A percentile compares a stretch with the other conserved stretches of the same genome.
Evolutionary conservation across 2,888 invertebrate genomes (phyloP).

Genomic region (Pecten maximus): DNA sequence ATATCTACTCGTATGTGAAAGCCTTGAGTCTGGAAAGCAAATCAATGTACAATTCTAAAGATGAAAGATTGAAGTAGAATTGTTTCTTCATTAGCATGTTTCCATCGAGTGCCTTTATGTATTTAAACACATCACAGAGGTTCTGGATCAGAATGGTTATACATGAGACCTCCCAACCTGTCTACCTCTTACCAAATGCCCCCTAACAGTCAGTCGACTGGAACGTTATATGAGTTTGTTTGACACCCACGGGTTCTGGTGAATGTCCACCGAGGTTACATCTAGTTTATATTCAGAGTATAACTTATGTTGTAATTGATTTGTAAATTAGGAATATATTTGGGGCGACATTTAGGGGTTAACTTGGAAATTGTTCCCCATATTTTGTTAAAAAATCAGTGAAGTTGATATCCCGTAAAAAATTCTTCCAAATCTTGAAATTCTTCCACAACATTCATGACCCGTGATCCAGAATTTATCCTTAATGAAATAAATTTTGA

Average conservation of each 20-base stretch:
- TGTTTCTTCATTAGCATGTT: background rate
- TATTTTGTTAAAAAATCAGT: no score
- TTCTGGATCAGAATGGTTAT: background rate
- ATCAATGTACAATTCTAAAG: background rate
- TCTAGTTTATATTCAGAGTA: background rate
- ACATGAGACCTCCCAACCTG: background rate
- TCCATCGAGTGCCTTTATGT: background rate
- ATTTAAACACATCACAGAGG: background rate
- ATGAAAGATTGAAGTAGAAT: background rate
- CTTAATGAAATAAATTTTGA: no score
- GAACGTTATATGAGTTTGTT: background rate
- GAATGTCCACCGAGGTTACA: background rate
- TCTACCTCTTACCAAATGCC: background rate
- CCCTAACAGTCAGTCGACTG: background rate
- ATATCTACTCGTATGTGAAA: background rate
- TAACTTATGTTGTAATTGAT: background rate
- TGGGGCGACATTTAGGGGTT: no score
- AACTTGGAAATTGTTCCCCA: no score
- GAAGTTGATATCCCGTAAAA: no score
- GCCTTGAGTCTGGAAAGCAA: background rate
- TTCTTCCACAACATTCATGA: no score
- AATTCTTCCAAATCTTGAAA: no score
- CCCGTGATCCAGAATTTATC: no score
- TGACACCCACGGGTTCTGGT: slow-evolving; percentile 1
- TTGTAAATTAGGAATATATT: background rate